Evolutionary conservation across 2,113 vertebrate species (phyloP), one percentile per base, ranked within the genome.

Genomic region (Centropristis striata): DNA sequence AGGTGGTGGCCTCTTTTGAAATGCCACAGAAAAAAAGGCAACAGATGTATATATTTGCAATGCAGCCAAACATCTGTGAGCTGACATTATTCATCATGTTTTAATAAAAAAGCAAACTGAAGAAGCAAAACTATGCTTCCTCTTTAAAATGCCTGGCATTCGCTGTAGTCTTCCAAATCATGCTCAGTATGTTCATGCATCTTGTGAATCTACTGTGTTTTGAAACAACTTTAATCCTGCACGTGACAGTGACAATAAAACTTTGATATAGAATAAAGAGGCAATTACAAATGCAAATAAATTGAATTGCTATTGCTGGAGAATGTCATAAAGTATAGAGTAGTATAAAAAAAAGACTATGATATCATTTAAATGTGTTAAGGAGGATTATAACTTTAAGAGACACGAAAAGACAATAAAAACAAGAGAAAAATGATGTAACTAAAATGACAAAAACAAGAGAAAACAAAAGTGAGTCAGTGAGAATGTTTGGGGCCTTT

Each of bases 171-270:
- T 32, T 32, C 41, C 2, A 16, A 21, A 18, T 58, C 72, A 37
- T 20, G n/a, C 37, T 71, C 44, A 59, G 27, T 15, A 2, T 57
- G 9, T 36, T 27, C 54, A 20, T 12, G 54, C 42, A 16, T 14
- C 11, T 13, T 23, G 21, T n/a, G n/a, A n/a, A n/a, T n/a, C n/a
- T n/a, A n/a, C n/a, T n/a, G n/a, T 41, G 60, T 4, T 18, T 42
- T 21, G 18, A 10, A 10, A n/a, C 10, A 8, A 8, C 15, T 18
- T 41, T 42, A 42, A 44, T 27, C 59, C 15, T 32, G 32, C 10
- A 21, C n/a, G n/a, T n/a, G n/a, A n/a, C 55, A 73, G 23, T 13
- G 67, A 49, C 23, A 23, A 68, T 37, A 23, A 23, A 32, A 57
- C 32, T 32, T 6, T 32, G 32, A 46, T 6, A 60, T 0, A 72